Conservation (phyloP, 2,888 invertebrate species). For the Cantharis rufa region DNA sequence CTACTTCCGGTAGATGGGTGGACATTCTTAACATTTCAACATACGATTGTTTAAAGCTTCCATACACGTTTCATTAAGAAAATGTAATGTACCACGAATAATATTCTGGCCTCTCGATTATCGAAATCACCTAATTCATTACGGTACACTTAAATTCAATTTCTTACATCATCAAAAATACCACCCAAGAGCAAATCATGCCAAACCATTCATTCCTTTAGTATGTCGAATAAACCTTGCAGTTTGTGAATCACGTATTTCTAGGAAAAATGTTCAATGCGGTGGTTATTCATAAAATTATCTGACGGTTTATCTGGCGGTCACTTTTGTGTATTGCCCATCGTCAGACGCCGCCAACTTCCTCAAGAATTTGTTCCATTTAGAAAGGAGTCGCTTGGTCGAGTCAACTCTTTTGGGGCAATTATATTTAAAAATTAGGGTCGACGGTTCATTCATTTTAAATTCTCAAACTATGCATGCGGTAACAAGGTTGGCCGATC, state of each 20-base stretch:
- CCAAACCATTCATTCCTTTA: not conserved
- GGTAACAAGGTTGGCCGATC: not conserved
- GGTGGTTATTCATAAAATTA: not conserved
- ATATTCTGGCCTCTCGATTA: not conserved
- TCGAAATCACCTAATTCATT: not conserved
- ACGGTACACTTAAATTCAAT: too few relatives aligned
- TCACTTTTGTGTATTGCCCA: not conserved
- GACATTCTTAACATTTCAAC: constrained; percentile 23
- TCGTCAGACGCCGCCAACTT: not conserved
- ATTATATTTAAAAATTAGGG: not conserved
- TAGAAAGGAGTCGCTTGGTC: too few relatives aligned
- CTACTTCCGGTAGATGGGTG: constrained; percentile 23
- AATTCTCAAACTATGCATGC: not conserved
- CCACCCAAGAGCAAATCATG: not conserved
- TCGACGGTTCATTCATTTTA: not conserved
- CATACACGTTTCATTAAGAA: not conserved
- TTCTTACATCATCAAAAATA: not conserved
- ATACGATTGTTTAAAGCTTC: not conserved
- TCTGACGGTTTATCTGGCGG: not conserved
- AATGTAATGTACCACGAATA: not conserved
- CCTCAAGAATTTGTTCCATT: not conserved
- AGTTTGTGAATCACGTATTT: not conserved
- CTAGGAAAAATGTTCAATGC: not conserved
- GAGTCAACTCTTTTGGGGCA: not conserved
- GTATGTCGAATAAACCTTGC: not conserved